Evolutionary conservation across 2,888 invertebrate species (phyloP), one percentile per base, ranked within the genome.

Genomic region (Neria commutata): DNA sequence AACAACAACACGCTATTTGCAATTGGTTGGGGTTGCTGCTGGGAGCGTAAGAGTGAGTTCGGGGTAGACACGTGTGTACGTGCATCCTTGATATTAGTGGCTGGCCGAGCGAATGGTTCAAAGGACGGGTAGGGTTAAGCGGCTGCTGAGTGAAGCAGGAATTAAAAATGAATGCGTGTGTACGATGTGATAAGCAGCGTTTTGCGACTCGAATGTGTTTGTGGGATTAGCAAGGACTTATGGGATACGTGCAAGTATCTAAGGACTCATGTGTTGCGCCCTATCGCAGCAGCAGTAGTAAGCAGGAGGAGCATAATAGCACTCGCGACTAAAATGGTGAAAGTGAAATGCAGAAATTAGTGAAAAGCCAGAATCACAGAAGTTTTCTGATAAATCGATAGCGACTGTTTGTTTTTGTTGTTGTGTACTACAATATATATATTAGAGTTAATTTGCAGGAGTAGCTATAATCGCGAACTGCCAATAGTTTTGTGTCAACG

Each of bases 151-250:
- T 19, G 21, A 17, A 19, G 11, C 11, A 62, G 68, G 66, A 73
- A 69, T 73, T 73, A 74, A 74, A 72, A 73, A 74, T 72, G 67
- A 71, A 74, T 69, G 73, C 64, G 64, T 51, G 61, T 71, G n/a
- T 69, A 72, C 73, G 71, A 72, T 66, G 71, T 73, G 74, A 72
- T 74, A 74, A 72, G 68, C 62, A 59, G 52, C 50, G 60, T 53
- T 61, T 63, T 47, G 49, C 34, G 54, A 45, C 45, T 23, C 51
- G 26, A 33, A 47, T 21, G 2, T 16, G 24, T 17, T 33, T 24
- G 21, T 24, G 17, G 29, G 14, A 24, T 16, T 45, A 33, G 25
- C n/a, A 33, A 8, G 42, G 24, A 24, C 42, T 46, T 24, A 17
- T 26, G 37, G 14, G 42, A 19, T 37, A 33, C 37, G 17, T 37